A percentile compares a stretch with the other conserved stretches of the same genome.
These are phyloP conservation scores for Parnassius apollo DNA, from an alignment of 2,888 invertebrate genomes.

Conservation along the genomic window DNA sequence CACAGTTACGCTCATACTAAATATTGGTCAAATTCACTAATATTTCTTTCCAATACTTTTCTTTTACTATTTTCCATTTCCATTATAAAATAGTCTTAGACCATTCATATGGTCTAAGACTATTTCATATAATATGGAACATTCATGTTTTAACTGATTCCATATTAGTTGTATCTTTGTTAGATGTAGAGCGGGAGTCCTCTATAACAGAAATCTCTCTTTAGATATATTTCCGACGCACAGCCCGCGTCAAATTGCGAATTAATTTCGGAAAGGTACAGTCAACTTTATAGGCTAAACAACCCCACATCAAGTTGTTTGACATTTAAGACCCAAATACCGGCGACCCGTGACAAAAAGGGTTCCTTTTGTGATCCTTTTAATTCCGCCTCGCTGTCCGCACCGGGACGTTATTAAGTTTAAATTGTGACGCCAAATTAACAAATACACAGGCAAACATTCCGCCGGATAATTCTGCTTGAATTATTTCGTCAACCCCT, in stretches of 20 bases:
- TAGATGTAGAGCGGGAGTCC: too few relatives aligned
- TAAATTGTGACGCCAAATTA: slow-evolving; percentile 24
- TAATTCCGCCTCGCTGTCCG: slow-evolving; percentile 20
- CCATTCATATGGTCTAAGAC: too few relatives aligned
- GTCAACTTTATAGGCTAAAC: slow-evolving; percentile 15
- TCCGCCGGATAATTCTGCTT: slow-evolving; percentile 6
- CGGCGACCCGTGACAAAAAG: slow-evolving; percentile 24
- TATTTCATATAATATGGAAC: too few relatives aligned
- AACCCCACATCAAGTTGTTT: slow-evolving; percentile 19
- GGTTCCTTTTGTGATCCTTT: slow-evolving; percentile 23
- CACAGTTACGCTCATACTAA: too few relatives aligned
- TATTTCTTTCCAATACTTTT: too few relatives aligned
- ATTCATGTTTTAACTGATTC: too few relatives aligned
- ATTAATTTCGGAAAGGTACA: slow-evolving; percentile 4
- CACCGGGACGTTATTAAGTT: slow-evolving; percentile 22
- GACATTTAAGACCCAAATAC: slow-evolving; percentile 21
- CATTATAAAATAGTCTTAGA: too few relatives aligned
- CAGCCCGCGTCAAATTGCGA: slow-evolving; percentile 2
- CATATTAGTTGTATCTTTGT: too few relatives aligned
- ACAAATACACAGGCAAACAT: slow-evolving; percentile 21
- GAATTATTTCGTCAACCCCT: slow-evolving; percentile 3
- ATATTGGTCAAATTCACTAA: too few relatives aligned
- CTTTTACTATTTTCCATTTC: too few relatives aligned
- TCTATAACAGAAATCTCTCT: too few relatives aligned
- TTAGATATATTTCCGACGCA: background rate